phyloP scores from a whole-genome alignment of 64 coral and sea anemone species.

The Porites australiensis region DNA sequence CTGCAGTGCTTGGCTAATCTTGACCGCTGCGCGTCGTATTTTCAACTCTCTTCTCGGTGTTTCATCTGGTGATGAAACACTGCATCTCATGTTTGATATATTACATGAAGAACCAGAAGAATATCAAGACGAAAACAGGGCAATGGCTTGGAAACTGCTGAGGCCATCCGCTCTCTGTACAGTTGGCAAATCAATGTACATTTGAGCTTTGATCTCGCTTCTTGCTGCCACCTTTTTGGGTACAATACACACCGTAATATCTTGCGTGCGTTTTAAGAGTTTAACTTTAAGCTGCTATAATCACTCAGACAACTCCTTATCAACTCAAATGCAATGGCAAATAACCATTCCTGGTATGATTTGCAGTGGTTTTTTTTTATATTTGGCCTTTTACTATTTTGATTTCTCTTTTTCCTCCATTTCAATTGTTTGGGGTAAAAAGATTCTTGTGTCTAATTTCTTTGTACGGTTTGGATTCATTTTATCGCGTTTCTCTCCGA shows the following conservation, averaged over 20 bases:
- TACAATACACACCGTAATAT: background rate
- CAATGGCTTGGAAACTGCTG: too few species aligned
- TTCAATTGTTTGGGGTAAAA: background rate
- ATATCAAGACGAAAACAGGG: background rate
- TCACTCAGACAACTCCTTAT: background rate
- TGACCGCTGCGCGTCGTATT: too few species aligned
- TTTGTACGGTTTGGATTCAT: background rate
- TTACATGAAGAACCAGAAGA: background rate
- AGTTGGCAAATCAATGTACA: too few species aligned
- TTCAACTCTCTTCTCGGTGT: too few species aligned
- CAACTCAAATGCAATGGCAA: background rate
- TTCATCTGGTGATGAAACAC: too few species aligned
- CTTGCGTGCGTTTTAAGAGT: background rate
- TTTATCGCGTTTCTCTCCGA: background rate
- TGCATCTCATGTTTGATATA: too few species aligned
- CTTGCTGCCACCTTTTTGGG: background rate
- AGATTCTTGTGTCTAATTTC: background rate
- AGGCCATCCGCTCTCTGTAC: too few species aligned
- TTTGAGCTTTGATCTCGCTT: background rate
- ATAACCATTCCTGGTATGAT: background rate
- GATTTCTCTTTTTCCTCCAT: background rate
- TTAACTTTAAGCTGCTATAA: background rate
- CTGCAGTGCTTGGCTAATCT: too few species aligned
- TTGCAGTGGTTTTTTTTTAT: background rate
- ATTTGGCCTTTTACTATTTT: background rate